These are phyloP conservation scores for Nannobrachium achirus DNA, from an alignment of 2,113 vertebrate genomes.

Conservation along the genomic window DNA sequence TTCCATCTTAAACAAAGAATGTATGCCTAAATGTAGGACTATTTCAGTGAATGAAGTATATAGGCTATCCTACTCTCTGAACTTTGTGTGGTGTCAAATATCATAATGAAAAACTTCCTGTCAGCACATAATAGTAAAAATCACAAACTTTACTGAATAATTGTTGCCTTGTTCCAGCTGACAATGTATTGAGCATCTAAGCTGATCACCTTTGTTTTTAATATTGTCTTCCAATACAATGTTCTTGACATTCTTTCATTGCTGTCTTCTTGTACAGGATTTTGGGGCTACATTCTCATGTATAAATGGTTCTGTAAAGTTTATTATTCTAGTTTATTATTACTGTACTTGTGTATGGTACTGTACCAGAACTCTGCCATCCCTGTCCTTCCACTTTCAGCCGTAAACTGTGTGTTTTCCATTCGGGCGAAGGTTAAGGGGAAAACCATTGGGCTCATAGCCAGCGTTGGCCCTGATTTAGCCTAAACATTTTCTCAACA, in stretches of 20 bases:
- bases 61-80: not conserved
- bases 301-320: too few species aligned
- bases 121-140: slow-evolving; percentile 19
- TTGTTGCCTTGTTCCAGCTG: too few species aligned
- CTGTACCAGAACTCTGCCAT: too few species aligned
- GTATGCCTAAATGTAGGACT: slow-evolving; percentile 42
- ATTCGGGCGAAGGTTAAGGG: slow-evolving; percentile 35
- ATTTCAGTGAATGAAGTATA: slow-evolving; percentile 27
- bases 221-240: too few species aligned
- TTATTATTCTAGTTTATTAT: too few species aligned
- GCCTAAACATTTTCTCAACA: slow-evolving; percentile 53
- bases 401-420: slow-evolving; percentile 40
- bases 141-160: slow-evolving; percentile 18
- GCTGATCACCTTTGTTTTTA: too few species aligned
- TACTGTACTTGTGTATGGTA: not conserved
- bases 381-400: not conserved
- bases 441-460: slow-evolving; percentile 33
- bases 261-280: too few species aligned
- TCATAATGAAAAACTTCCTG: not conserved
- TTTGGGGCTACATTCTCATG: too few species aligned
- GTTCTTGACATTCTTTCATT: too few species aligned
- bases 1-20: slow-evolving; percentile 47
- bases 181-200: too few species aligned
- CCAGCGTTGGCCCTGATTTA: slow-evolving; percentile 43
- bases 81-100: slow-evolving; percentile 36